These are phyloP conservation scores for Nasonia vitripennis DNA, from an alignment of 1,140 invertebrate genomes.

Conservation along the genomic window DNA sequence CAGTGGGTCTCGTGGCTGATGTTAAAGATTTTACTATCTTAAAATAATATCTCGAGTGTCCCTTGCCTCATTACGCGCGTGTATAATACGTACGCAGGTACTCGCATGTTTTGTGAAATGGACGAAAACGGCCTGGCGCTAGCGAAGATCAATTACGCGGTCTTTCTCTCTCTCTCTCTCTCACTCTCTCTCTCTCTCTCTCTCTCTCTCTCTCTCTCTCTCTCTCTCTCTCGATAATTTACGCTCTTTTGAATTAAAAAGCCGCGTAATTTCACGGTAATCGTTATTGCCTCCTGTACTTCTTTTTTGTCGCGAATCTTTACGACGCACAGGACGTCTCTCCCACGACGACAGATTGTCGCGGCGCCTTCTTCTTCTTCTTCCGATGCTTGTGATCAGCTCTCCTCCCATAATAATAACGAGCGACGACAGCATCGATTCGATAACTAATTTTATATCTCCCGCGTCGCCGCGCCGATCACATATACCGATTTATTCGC, in stretches of 20 bases:
- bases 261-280: not conserved
- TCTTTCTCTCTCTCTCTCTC: too few species aligned
- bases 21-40: conserved; percentile 27
- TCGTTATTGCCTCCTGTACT: not conserved
- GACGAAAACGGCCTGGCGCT: not conserved
- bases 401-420: too few species aligned
- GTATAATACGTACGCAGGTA: not conserved
- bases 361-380: not conserved
- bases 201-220: too few species aligned
- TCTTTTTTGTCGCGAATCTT: not conserved
- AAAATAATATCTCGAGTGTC: conserved; percentile 6
- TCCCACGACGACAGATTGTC: not conserved
- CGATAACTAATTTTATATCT: conserved; percentile 23
- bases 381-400: not conserved
- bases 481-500: conserved; percentile 44
- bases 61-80: conserved; percentile 2
- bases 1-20: too few species aligned
- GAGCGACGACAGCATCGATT: conserved; percentile 3
- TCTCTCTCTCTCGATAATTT: too few species aligned
- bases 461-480: not conserved
- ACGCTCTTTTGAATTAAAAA: too few species aligned
- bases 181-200: too few species aligned
- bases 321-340: not conserved
- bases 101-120: conserved; percentile 1
- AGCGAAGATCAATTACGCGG: conserved; percentile 8